These are phyloP conservation scores for Drosophila siamana DNA, from an alignment of 2,888 invertebrate genomes.

Conservation along the genomic window DNA sequence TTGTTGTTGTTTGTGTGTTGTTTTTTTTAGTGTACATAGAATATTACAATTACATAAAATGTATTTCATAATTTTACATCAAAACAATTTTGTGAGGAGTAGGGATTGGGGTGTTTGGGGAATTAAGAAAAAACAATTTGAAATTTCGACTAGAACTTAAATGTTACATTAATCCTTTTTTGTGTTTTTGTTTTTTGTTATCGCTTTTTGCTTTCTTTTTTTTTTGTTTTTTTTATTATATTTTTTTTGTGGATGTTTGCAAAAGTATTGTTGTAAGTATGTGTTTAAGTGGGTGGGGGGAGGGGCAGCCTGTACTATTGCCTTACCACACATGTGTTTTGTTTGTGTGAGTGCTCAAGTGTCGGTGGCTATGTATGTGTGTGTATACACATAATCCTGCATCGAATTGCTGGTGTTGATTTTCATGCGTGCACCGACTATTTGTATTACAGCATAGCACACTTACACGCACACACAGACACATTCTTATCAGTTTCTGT, in stretches of 20 bases:
- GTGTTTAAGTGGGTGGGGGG: background rate
- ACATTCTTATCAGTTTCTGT: background rate
- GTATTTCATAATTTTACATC: slow-evolving; percentile 75
- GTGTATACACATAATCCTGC: slow-evolving; percentile 37
- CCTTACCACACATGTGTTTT: slow-evolving; percentile 28
- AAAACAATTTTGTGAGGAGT: slow-evolving; percentile 70
- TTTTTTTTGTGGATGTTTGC: slow-evolving; percentile 19
- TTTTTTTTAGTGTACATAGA: slow-evolving; percentile 70
- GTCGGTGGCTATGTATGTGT: background rate
- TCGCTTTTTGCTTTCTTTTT: slow-evolving; percentile 27
- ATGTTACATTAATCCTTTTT: slow-evolving; percentile 59
- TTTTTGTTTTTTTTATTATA: slow-evolving; percentile 9
- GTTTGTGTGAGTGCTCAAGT: background rate
- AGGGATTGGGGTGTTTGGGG: slow-evolving; percentile 30
- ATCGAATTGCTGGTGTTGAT: slow-evolving; percentile 24
- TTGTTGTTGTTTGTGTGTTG: slow-evolving; percentile 46
- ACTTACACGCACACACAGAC: slow-evolving; percentile 12
- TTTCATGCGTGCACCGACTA: slow-evolving; percentile 23
- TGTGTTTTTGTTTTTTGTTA: slow-evolving; percentile 16
- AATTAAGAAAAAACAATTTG: slow-evolving; percentile 64
- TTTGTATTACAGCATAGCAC: slow-evolving; percentile 28
- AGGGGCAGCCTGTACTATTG: slow-evolving; percentile 31
- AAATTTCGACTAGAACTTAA: slow-evolving; percentile 85
- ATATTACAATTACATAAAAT: slow-evolving; percentile 79
- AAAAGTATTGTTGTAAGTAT: slow-evolving; percentile 8